Evolutionary conservation across 2,113 vertebrate genomes (phyloP), one percentile per base, ranked within the genome.

Genomic region (Peromyscus polionotus): DNA sequence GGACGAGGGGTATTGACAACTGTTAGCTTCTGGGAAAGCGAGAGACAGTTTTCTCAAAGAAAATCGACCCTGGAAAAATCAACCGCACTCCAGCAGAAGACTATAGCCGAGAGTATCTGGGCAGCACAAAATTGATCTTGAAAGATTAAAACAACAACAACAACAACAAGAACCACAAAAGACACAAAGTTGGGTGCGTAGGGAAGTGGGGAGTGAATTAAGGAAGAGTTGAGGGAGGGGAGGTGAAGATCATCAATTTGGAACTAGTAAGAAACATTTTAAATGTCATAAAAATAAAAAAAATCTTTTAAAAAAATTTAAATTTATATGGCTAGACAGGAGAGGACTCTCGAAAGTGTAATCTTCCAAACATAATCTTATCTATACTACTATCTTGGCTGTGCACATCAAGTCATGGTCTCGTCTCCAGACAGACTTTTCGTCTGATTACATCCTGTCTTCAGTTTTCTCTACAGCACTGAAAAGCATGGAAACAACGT

Each of bases 371-470:
- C 13, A 63, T 4, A 86, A 61, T 54, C 83, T 81, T 20, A 86
- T 17, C 51, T 6, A 45, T 33, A 80, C 22, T 80, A 22, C 88
- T 88, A 90, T 80, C 72, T 79, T 80, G 20, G 19, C 28, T 63
- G 81, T 22, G 51, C 31, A 19, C 17, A 81, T 72, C 51, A 93
- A 57, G 39, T 8, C 73, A 61, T 24, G 20, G 6, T 42, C 88
- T 92, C 39, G 51, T 24, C 63, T 91, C 48, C 85, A 94, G 88
- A 85, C 26, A 95, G 28, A 77, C 61, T 84, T 54, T 90, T 93
- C 92, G 17, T 42, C 95, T 16, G 67, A 39, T 63, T 76, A 73
- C 68, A 19, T 26, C 77, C 54, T 45, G 45, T 39, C 28, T 87
- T 80, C 48, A 48, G 12, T 89, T 92, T 95, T 65, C 48, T 84